phyloP scores from a whole-genome alignment of 1,140 invertebrate genomes.

The Argopecten irradians region DNA sequence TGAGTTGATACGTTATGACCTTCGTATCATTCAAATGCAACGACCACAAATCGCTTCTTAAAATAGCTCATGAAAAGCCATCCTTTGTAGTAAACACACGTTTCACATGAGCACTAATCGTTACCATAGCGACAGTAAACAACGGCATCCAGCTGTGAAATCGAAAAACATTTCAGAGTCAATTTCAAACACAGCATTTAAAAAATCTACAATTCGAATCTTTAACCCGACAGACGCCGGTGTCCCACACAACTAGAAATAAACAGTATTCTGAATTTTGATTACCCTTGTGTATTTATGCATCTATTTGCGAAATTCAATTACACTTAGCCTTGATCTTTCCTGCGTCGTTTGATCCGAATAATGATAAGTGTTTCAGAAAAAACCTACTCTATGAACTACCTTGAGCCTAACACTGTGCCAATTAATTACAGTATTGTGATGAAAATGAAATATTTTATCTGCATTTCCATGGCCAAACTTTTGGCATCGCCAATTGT shows the following conservation, averaged over 20 bases:
- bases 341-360: not conserved
- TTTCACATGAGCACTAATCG: not conserved
- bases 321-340: not conserved
- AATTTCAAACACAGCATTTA: not conserved
- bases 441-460: too few relatives aligned
- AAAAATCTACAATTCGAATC: not conserved
- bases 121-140: not conserved
- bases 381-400: too few relatives aligned
- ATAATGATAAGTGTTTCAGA: not conserved
- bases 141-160: not conserved
- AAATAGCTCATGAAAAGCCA: not conserved
- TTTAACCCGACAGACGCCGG: not conserved
- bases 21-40: not conserved
- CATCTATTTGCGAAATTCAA: not conserved
- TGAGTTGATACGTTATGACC: not conserved
- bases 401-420: too few relatives aligned
- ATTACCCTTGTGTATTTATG: not conserved
- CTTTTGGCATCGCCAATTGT: too few relatives aligned
- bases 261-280: not conserved
- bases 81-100: not conserved
- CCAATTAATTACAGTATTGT: too few relatives aligned
- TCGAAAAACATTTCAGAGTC: not conserved
- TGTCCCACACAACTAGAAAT: not conserved
- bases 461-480: too few relatives aligned
- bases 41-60: not conserved